These are phyloP conservation scores for Smutsia gigantea DNA, from an alignment of 2,797 vertebrate genomes.

Conservation along the genomic window DNA sequence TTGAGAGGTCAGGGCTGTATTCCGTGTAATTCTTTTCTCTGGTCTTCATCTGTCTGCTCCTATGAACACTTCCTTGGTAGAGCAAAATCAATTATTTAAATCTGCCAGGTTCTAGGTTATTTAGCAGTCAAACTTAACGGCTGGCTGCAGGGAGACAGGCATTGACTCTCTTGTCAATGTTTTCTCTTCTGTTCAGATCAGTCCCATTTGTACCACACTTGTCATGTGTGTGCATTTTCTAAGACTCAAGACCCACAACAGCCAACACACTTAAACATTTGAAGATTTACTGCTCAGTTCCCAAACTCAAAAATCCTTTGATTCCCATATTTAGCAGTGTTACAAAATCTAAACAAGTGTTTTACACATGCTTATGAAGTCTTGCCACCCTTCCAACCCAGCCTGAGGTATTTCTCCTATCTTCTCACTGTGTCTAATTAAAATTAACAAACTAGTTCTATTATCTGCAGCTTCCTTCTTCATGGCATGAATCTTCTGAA, in stretches of 20 bases:
- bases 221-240: neutral
- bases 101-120: neutral
- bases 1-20: neutral
- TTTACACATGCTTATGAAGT: neutral
- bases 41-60: neutral
- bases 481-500: neutral
- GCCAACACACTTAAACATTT: neutral
- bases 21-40: neutral
- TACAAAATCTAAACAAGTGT: neutral
- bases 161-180: neutral
- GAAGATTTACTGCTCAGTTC: neutral
- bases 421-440: neutral
- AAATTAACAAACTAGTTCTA: neutral
- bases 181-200: neutral
- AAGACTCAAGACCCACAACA: neutral
- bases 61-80: neutral
- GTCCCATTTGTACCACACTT: neutral
- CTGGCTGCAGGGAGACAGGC: neutral
- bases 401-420: neutral
- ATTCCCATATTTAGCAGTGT: neutral
- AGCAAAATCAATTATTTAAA: neutral
- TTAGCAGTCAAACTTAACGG: neutral
- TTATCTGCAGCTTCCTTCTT: neutral
- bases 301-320: neutral
- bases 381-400: neutral